phyloP scores from a whole-genome alignment of 2,888 invertebrate genomes.

The Lasioglossum malachurum region DNA sequence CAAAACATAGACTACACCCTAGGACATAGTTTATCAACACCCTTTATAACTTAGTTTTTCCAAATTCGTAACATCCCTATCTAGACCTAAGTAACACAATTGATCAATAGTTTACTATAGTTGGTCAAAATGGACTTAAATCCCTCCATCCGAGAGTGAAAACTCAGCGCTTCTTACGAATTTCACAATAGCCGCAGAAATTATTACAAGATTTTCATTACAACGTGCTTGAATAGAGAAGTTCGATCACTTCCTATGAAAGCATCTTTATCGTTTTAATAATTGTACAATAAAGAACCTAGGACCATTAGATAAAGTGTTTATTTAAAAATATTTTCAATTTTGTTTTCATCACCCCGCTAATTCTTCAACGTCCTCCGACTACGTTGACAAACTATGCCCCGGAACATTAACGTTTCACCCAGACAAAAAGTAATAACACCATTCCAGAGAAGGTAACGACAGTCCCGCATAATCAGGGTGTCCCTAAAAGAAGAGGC shows the following conservation, averaged over 20 bases:
- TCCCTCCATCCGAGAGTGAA: background rate
- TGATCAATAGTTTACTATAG: background rate
- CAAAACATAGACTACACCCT: constrained; percentile 5
- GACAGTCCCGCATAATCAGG: background rate
- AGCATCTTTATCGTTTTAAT: background rate
- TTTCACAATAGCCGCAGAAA: background rate
- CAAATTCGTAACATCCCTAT: background rate
- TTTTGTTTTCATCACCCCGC: background rate
- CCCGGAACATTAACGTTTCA: background rate
- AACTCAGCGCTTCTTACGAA: background rate
- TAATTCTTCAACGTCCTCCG: background rate
- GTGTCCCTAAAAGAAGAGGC: constrained; percentile 36
- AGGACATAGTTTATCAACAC: constrained; percentile 6
- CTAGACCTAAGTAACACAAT: background rate
- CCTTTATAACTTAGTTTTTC: background rate
- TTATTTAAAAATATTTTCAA: background rate
- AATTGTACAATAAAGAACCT: background rate
- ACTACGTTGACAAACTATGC: constrained; percentile 2
- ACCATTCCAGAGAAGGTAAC: constrained; percentile 21
- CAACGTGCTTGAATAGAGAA: background rate
- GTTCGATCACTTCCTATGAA: background rate
- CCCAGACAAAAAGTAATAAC: constrained; percentile 11
- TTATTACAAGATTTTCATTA: background rate
- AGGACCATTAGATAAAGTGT: background rate
- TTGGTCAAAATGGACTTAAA: background rate